These are phyloP conservation scores for Vireo altiloquus DNA, from an alignment of 2,113 vertebrate genomes.

Conservation along the genomic window DNA sequence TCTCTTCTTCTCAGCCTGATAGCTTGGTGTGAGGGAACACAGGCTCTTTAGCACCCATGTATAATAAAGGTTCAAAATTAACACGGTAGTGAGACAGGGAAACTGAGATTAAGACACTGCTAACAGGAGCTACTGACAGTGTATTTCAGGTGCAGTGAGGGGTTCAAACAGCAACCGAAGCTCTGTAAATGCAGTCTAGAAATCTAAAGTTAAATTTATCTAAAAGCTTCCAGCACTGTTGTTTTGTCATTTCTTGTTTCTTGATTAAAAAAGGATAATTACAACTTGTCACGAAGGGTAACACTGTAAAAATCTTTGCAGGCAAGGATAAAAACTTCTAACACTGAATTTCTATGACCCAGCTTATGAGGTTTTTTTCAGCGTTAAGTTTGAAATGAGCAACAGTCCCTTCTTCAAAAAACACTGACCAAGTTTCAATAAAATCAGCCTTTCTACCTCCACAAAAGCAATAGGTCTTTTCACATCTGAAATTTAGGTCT, in stretches of 20 bases:
- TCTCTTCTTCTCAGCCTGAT: background rate
- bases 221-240: background rate
- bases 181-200: background rate
- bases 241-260: background rate
- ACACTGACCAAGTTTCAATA: background rate
- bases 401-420: background rate
- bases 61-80: background rate
- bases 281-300: background rate
- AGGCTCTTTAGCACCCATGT: background rate
- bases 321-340: background rate
- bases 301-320: background rate
- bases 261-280: background rate
- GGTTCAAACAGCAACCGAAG: background rate
- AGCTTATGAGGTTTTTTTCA: background rate
- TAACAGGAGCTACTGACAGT: background rate
- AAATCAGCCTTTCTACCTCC: background rate
- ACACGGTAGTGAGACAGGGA: background rate
- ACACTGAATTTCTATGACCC: background rate
- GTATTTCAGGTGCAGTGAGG: background rate
- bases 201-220: background rate
- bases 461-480: background rate
- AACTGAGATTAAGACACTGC: background rate
- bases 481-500: background rate
- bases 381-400: background rate
- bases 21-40: background rate